Base-by-base conservation (phyloP, 2,113 vertebrate species). In the Junco hyemalis region DNA sequence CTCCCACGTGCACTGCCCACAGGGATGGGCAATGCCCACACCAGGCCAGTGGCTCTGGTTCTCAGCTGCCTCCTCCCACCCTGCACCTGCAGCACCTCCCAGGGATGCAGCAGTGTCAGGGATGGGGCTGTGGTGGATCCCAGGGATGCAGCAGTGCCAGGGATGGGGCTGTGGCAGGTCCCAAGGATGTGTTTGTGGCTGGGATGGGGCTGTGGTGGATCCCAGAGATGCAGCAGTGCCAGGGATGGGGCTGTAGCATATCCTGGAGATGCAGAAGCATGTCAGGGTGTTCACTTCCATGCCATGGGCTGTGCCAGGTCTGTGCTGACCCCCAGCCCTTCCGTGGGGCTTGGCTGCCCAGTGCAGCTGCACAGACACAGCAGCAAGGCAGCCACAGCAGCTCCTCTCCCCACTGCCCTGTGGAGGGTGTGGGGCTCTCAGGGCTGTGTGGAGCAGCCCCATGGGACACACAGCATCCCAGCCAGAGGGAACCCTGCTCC, bases 371-470 rank as follows among this genome's bases (percentile, higher is more conserved):
- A 65, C 0, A 0, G 79, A 22, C 72, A 42, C 2, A 16, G 91
- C 80, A 80, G 42, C 60, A 33, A 35, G n/a, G 19, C 0, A 0
- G 40, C 36, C 50, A 3, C 47, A 45, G 26, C 5, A n/a, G 36
- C 35, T 36, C 51, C 22, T 54, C 21, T 50, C 28, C 24, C 38
- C 22, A 12, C 10, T 24, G 56, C 57, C 81, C 57, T 23, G 17
- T 0, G 0, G 33, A 18, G 18, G 5, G 11, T 53, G 38, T 13
- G 28, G 40, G n/a, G 56, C 33, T 38, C 14, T 26, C 42, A 48
- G 22, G 47, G 8, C 42, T 28, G 22, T 26, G 24, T 5, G 24
- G 38, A 59, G 47, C 17, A 53, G 48, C 31, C 26, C 45, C 33
- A 7, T 17, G 4, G 1, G 44, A 36, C 36, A 76, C 71, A 44